These are phyloP conservation scores for Cataglyphis rosenhaueri DNA, from an alignment of 2,888 invertebrate species.

Conservation along the genomic window DNA sequence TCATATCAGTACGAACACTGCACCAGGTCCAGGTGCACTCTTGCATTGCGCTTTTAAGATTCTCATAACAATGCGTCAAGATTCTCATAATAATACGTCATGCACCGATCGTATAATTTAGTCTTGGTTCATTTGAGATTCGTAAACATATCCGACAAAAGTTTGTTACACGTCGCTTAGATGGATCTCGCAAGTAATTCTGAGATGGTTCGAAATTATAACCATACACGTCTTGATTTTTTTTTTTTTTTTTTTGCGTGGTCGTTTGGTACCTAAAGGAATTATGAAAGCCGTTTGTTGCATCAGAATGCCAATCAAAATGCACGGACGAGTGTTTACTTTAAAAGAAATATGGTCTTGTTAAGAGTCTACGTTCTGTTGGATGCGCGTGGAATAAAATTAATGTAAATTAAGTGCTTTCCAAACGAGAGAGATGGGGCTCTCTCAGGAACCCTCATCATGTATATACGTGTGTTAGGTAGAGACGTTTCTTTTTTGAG, in stretches of 20 bases:
- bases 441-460: slow-evolving; percentile 38
- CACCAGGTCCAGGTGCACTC: slow-evolving; percentile 71
- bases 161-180: background rate
- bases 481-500: slow-evolving; percentile 49
- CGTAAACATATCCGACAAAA: slow-evolving; percentile 1
- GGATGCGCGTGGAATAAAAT: slow-evolving; percentile 32
- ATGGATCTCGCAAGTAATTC: background rate
- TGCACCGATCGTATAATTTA: slow-evolving; percentile 48
- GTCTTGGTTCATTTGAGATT: slow-evolving; percentile 54
- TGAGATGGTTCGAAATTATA: background rate
- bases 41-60: slow-evolving; percentile 57
- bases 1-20: slow-evolving; percentile 67
- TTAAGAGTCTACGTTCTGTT: slow-evolving; percentile 23
- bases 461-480: slow-evolving; percentile 24
- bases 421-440: slow-evolving; percentile 22
- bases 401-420: slow-evolving; percentile 43
- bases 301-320: background rate
- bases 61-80: slow-evolving; percentile 65
- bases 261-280: background rate
- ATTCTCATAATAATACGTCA: slow-evolving; percentile 68
- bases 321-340: background rate
- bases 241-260: background rate
- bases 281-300: background rate
- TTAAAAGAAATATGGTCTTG: background rate
- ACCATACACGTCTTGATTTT: background rate